Conservation (phyloP, 2,113 vertebrate genomes). For the Narcine bancroftii region DNA sequence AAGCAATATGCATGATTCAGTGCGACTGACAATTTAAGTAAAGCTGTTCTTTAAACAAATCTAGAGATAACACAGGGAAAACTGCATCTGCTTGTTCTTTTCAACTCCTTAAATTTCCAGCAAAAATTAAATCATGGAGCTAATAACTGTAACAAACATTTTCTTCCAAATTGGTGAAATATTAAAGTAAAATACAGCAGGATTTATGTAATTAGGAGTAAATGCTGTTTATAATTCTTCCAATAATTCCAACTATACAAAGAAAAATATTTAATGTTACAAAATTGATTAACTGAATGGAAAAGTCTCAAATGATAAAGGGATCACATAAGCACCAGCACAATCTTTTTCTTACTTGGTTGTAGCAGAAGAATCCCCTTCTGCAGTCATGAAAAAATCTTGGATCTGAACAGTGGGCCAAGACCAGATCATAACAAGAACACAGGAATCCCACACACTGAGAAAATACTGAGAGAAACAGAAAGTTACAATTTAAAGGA, state of each 20-base stretch:
- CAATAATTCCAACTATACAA: not conserved
- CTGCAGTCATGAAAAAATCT: constrained; percentile 80
- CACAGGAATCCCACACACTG: constrained; percentile 75
- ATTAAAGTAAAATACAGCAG: not conserved
- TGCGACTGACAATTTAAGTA: not conserved
- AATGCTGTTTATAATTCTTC: not conserved
- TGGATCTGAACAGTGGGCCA: constrained; percentile 67
- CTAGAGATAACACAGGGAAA: not conserved
- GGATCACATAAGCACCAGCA: not conserved
- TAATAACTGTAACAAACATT: not conserved
- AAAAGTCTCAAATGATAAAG: not conserved
- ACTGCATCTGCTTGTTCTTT: not conserved
- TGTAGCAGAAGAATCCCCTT: constrained; percentile 66
- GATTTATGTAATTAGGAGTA: not conserved
- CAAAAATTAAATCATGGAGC: not conserved
- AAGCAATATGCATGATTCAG: not conserved
- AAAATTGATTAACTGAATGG: not conserved
- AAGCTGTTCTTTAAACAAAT: not conserved
- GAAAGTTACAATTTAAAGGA: not conserved
- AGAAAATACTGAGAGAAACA: constrained; percentile 60
- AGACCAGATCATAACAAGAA: constrained; percentile 68
- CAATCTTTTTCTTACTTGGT: constrained; percentile 50
- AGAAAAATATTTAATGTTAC: not conserved
- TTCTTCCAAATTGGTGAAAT: not conserved
- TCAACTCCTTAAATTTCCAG: not conserved